phyloP scores from a whole-genome alignment of 2,888 invertebrate genomes.

The Ischnus inquisitorius region DNA sequence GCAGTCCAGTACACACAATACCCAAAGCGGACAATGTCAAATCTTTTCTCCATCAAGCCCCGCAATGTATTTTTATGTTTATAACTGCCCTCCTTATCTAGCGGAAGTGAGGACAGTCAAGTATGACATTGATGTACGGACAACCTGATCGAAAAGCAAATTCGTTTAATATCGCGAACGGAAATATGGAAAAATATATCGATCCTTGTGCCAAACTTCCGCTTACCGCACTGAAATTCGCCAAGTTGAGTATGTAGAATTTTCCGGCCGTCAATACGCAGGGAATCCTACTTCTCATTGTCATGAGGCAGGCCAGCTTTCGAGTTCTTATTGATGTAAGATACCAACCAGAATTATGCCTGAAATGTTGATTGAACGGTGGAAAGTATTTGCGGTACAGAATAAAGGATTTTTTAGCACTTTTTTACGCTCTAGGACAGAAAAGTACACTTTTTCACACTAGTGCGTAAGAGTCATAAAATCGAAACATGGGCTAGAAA shows the following conservation, averaged over 20 bases:
- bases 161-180: neutral
- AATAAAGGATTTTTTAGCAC: neutral
- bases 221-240: slow-evolving; percentile 67
- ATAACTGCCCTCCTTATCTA: slow-evolving; percentile 21
- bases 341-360: slow-evolving; percentile 68
- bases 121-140: slow-evolving; percentile 69
- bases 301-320: slow-evolving; percentile 65
- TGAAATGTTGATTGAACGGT: slow-evolving; percentile 14
- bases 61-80: neutral
- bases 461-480: too few relatives aligned
- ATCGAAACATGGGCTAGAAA: too few relatives aligned
- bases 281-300: slow-evolving; percentile 65
- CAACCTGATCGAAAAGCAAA: slow-evolving; percentile 54
- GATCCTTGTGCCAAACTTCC: neutral
- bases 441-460: too few relatives aligned
- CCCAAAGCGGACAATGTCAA: neutral
- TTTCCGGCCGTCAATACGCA: slow-evolving; percentile 68
- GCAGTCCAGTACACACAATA: neutral
- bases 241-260: slow-evolving; percentile 66
- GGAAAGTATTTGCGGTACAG: neutral
- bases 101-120: slow-evolving; percentile 67
- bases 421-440: too few relatives aligned
- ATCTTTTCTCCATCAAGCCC: neutral
- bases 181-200: neutral
- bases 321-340: slow-evolving; percentile 61